Base-by-base conservation (phyloP, 2,888 invertebrate species). In the Lithosia quadra region DNA sequence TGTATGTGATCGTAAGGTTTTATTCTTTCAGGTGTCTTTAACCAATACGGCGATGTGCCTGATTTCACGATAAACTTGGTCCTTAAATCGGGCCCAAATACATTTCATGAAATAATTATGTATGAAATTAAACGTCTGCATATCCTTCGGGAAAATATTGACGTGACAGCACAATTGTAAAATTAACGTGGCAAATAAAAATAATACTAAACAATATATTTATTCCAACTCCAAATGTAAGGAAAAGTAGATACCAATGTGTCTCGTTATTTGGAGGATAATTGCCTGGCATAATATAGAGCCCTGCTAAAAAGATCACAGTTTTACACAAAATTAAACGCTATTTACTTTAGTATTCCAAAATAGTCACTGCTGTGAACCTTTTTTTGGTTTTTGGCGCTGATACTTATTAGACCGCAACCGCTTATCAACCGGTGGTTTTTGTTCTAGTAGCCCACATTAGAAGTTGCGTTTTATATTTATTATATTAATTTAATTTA, bases 381-480 rank as follows among this genome's bases (percentile, higher is more conserved):
- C 43, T 43, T 43, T n/a, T n/a, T 18, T 18, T 43, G 18, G 49
- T n/a, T 49, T 49, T 49, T 49, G 9, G 49, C 49, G 49, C 49
- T 49, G 8, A 49, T n/a, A 49, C 49, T n/a, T 9, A 49, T 49
- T 18, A 49, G 49, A 49, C 49, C n/a, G n/a, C 9, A n/a, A n/a
- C n/a, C 49, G 49, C 49, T 49, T 49, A 49, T 49, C 49, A 49
- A n/a, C 49, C 49, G n/a, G n/a, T n/a, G n/a, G 49, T 8, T 49
- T 49, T 18, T 49, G 49, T n/a, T 49, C 49, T 49, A n/a, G 49
- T 49, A n/a, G n/a, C 49, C 49, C 18, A 49, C 18, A 43, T 49
- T 49, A n/a, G n/a, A 49, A 49, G 49, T 79, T 72, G 67, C 70
- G 57, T 62, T 55, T 55, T 63, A 59, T 43, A 43, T 43, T 43